Conservation (phyloP, 2,888 invertebrate species). For the Drosophila mimica region DNA sequence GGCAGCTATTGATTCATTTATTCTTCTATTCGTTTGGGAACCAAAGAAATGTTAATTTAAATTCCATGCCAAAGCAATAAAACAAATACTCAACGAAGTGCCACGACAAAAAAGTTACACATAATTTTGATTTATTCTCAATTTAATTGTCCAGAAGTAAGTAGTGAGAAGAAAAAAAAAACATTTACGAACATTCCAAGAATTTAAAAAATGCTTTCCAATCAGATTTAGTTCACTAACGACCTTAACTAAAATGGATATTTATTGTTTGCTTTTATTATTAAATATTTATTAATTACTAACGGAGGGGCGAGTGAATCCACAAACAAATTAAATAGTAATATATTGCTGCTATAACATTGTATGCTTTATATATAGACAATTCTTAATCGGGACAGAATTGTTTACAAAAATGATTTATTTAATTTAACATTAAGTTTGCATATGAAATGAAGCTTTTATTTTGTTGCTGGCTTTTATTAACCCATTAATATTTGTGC, state of each 20-base stretch:
- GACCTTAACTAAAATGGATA: background rate
- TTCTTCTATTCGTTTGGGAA: constrained; percentile 28
- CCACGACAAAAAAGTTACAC: constrained; percentile 27
- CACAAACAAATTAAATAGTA: background rate
- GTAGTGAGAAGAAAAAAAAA: constrained; percentile 21
- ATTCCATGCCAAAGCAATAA: constrained; percentile 48
- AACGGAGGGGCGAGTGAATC: background rate
- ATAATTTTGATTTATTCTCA: constrained; percentile 34
- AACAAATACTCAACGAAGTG: constrained; percentile 38
- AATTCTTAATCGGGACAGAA: background rate
- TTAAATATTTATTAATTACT: background rate
- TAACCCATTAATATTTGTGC: constrained; percentile 72
- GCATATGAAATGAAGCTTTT: constrained; percentile 3
- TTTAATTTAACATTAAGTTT: constrained; percentile 1
- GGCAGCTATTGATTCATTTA: constrained; percentile 32
- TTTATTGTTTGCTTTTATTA: background rate
- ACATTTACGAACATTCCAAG: background rate
- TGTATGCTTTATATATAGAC: background rate
- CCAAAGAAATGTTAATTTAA: constrained; percentile 46
- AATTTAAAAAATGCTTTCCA: background rate
- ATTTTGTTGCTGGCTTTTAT: constrained; percentile 53
- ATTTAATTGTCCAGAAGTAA: constrained; percentile 30
- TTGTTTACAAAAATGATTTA: constrained; percentile 11
- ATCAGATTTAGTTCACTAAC: constrained; percentile 19
- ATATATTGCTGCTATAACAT: background rate